Percentiles rank a stretch among this genome's conserved stretches.
Evolutionary conservation across 2,797 vertebrate genomes (phyloP).

Genomic region (Vipera ursinii): DNA sequence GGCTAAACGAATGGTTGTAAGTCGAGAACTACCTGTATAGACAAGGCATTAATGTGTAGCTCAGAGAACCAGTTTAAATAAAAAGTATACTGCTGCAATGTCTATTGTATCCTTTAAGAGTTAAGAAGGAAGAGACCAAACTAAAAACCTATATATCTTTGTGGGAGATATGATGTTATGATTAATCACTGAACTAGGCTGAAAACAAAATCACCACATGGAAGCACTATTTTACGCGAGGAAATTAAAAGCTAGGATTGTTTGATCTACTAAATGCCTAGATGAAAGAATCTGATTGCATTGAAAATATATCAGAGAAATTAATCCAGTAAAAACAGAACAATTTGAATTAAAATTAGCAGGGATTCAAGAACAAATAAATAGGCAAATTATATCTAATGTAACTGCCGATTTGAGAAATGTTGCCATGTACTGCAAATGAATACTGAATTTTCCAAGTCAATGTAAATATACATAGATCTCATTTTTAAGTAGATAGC

Average conservation of each 20-base stretch:
- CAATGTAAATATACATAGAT: neutral
- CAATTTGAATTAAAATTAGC: conserved; percentile 5
- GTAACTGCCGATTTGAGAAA: neutral
- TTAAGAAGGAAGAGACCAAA: neutral
- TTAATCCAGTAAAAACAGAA: conserved; percentile 3
- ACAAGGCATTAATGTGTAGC: neutral
- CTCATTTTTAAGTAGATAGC: neutral
- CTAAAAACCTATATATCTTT: neutral
- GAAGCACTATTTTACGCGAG: neutral
- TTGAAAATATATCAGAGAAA: neutral
- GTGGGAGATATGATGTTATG: neutral
- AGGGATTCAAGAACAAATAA: neutral
- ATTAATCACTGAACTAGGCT: neutral
- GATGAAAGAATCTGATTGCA: neutral
- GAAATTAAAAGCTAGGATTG: neutral
- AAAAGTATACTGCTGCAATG: neutral
- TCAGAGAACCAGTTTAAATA: neutral
- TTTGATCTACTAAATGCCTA: neutral
- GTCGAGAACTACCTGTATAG: neutral
- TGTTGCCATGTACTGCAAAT: neutral
- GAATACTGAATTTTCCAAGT: neutral
- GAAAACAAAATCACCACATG: neutral
- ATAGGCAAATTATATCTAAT: neutral
- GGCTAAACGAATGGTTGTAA: too few species aligned
- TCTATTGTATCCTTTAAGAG: neutral